phyloP scores from a whole-genome alignment of 2,113 vertebrate genomes.

The Platycercus adscitus region DNA sequence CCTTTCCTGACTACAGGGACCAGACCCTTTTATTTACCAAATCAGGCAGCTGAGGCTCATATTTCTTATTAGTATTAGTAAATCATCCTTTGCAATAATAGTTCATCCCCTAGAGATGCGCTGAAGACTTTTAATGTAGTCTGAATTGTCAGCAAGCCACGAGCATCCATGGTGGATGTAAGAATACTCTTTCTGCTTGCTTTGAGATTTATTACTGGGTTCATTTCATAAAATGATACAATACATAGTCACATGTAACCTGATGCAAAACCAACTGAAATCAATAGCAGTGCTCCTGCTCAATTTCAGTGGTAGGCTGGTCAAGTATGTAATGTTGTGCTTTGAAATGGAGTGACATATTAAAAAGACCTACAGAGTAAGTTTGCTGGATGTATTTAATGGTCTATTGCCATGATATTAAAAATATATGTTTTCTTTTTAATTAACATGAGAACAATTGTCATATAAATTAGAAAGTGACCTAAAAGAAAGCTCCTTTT shows the following conservation, averaged over 20 bases:
- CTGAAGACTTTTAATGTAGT: neutral
- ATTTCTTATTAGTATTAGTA: neutral
- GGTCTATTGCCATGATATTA: neutral
- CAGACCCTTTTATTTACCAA: neutral
- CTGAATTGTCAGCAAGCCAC: neutral
- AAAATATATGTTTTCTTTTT: neutral
- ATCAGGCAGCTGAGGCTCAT: neutral
- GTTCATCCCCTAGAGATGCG: neutral
- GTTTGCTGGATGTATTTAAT: neutral
- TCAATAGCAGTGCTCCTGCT: neutral
- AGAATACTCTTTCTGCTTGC: neutral
- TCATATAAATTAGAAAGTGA: neutral
- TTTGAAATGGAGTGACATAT: neutral
- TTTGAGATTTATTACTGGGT: neutral
- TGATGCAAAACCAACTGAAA: neutral
- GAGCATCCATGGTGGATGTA: neutral
- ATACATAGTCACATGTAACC: neutral
- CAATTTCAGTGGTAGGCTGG: neutral
- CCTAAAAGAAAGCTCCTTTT: neutral
- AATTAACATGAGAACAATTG: slow-evolving; percentile 12
- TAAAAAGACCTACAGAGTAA: neutral
- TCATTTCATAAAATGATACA: neutral
- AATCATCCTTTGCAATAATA: neutral
- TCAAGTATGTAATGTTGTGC: neutral
- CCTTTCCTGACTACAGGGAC: neutral